These are phyloP conservation scores for Taxidea taxus DNA, from an alignment of 2,113 vertebrate species.

Conservation along the genomic window DNA sequence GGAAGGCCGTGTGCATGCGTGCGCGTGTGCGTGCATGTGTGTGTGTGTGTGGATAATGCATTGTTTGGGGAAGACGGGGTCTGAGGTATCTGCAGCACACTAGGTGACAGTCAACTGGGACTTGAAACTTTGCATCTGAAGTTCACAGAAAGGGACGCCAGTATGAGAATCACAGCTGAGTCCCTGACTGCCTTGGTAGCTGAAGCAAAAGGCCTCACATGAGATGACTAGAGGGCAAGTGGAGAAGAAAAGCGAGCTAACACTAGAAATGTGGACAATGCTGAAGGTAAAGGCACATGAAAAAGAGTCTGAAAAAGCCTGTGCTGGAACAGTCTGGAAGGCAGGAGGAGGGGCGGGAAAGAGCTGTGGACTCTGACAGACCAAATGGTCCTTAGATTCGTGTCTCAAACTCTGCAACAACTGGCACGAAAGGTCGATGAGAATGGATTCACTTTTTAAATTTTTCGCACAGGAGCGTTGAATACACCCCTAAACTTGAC, in stretches of 20 bases:
- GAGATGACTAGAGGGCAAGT: background rate
- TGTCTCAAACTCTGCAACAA: slow-evolving; percentile 25
- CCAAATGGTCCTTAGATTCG: slow-evolving; percentile 29
- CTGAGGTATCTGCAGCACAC: background rate
- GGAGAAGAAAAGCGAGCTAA: slow-evolving; percentile 20
- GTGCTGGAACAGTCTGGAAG: background rate
- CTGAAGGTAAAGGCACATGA: background rate
- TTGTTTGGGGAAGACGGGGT: background rate
- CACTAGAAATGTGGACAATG: background rate
- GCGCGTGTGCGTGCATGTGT: background rate
- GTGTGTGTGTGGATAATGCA: background rate
- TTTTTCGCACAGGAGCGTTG: slow-evolving; percentile 35
- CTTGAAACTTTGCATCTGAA: background rate
- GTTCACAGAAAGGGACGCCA: background rate
- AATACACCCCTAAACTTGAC: slow-evolving; percentile 53
- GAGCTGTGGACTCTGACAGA: background rate
- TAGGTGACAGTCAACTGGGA: background rate
- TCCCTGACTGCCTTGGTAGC: background rate
- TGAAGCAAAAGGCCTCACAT: background rate
- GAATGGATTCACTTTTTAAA: slow-evolving; percentile 34
- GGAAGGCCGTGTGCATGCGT: background rate
- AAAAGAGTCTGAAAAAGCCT: background rate
- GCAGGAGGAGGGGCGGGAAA: slow-evolving; percentile 15
- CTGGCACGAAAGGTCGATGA: slow-evolving; percentile 4
- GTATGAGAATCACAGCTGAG: background rate